phyloP scores from a whole-genome alignment of 2,113 vertebrate species.

The Muscicapa adusta region DNA sequence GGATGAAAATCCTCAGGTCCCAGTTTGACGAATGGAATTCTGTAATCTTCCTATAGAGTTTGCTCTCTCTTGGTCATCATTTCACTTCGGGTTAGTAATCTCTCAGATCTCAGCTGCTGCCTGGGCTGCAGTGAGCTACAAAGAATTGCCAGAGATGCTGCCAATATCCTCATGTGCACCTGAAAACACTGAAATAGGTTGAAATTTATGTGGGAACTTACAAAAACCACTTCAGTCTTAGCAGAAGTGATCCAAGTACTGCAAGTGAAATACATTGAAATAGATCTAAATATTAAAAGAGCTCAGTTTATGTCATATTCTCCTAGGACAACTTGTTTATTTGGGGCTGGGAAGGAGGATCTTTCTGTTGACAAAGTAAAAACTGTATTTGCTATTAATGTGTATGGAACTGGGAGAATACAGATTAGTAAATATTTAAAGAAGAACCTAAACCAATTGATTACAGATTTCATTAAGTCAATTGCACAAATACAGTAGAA shows the following conservation, averaged over 20 bases:
- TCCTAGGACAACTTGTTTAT: background rate
- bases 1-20: background rate
- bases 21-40: background rate
- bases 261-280: background rate
- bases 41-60: background rate
- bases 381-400: background rate
- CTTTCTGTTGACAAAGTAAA: background rate
- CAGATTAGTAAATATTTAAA: background rate
- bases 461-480: background rate
- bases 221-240: background rate
- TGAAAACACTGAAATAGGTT: background rate
- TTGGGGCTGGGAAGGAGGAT: background rate
- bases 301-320: background rate
- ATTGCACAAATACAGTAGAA: background rate
- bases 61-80: background rate
- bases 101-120: background rate
- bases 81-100: background rate
- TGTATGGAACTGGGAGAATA: background rate
- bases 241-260: background rate
- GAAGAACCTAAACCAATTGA: background rate
- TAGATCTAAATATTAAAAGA: background rate
- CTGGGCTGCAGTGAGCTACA: background rate
- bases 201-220: background rate
- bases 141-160: background rate
- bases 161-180: background rate